Base-by-base conservation (phyloP, 2,888 invertebrate species). In the Epirrita christyi region DNA sequence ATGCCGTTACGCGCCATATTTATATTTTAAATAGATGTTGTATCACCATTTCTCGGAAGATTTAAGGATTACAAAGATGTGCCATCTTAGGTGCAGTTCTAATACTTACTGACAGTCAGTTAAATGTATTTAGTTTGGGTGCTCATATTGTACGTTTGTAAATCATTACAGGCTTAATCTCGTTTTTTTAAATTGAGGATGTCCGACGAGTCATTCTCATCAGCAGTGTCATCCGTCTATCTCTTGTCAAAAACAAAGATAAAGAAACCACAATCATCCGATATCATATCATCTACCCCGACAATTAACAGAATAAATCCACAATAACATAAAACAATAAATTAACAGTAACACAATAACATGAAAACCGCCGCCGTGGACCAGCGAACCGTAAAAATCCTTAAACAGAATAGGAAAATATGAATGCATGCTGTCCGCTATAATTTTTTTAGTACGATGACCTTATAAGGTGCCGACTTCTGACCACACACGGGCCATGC, bases 401-500 rank as follows among this genome's bases (percentile, higher is more conserved):
- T 60, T 72, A 68, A 69, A 71, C 43, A 66, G 68, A 56, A 51
- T 64, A 70, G 62, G 71, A 67, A 71, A 71, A 71, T 71, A 73
- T 68, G 62, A 70, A 70, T 70, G 67, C 52, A 63, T 66, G 59
- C 67, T 62, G 59, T 53, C 49, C 10, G 52, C 51, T 66, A 67
- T 54, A 47, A 52, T 72, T 77, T 76, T n/a, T 76, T 70, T 68
- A 70, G 69, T 69, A 56, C 66, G 66, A 38, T 60, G 60, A 65
- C 72, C 74, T 65, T 71, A 72, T 71, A 73, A 43, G 71, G 72
- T 59, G 50, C 64, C 54, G 78, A 73, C 82, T 32, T 34, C 34
- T 50, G 59, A 59, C 59, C 82, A 81, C 83, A 83, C 82, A 74
- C 76, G 69, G 61, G 34, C 49, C 44, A 40, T 40, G 67, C 73